Evolutionary conservation across 30 jellyfish, hydroid and myxozoan species (phyloP).

Genomic region (Pelagia noctiluca): DNA sequence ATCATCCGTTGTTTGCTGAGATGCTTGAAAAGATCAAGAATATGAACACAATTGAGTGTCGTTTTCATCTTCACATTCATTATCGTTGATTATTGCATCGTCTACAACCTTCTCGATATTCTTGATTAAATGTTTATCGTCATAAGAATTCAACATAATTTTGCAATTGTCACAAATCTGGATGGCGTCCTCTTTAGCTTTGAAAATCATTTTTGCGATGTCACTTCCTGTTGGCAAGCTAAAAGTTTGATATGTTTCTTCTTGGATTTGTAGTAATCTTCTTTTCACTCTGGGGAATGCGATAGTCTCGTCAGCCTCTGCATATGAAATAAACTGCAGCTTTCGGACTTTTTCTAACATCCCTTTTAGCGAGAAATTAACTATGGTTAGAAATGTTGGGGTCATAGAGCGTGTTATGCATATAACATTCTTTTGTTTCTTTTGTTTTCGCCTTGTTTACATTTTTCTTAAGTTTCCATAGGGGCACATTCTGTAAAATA

Average conservation of each 20-base stretch:
- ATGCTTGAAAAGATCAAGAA: no score
- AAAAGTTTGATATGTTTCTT: neutral
- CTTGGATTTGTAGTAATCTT: conserved; percentile 7
- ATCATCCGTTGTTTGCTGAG: neutral
- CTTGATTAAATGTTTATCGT: neutral
- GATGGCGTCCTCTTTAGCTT: conserved; percentile 13
- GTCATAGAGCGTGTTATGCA: no score
- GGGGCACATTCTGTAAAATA: no score
- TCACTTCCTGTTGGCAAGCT: conserved; percentile 16
- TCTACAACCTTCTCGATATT: conserved; percentile 10
- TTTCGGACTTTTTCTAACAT: conserved; percentile 12
- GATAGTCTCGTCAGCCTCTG: conserved; percentile 21
- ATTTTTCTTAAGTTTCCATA: no score
- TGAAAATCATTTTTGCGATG: neutral
- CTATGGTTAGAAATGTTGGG: conserved; percentile 20
- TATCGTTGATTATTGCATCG: neutral
- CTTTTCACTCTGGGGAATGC: conserved; percentile 1
- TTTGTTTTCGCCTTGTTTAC: no score
- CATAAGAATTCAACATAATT: neutral
- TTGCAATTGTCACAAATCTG: neutral
- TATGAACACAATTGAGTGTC: neutral
- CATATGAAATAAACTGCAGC: conserved; percentile 11
- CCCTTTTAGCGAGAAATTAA: conserved; percentile 12
- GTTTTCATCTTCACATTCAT: conserved; percentile 5
- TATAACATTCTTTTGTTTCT: no score